Conservation (phyloP, 1,140 invertebrate genomes). For the Telenomus remus region DNA sequence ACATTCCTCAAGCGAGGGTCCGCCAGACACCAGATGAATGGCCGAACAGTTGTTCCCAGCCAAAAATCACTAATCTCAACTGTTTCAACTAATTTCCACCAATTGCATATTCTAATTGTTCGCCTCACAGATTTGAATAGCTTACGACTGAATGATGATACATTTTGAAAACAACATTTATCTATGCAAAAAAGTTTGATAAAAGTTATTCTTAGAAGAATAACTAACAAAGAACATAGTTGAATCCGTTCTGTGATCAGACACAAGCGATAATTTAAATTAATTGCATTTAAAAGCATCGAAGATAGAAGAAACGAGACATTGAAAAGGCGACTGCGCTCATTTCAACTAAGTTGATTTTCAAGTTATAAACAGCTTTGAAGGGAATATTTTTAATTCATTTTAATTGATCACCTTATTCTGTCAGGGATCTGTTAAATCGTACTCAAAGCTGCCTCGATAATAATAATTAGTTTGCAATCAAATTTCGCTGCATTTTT, state of each 20-base stretch:
- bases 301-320: constrained; percentile 13
- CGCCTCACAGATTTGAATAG: too few relatives aligned
- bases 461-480: constrained; percentile 20
- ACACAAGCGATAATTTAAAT: too few relatives aligned
- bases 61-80: neutral
- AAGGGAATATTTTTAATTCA: constrained; percentile 39
- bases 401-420: constrained; percentile 37
- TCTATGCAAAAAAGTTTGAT: too few relatives aligned
- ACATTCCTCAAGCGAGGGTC: constrained; percentile 8
- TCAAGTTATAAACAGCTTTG: constrained; percentile 44
- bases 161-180: too few relatives aligned
- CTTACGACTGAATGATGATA: too few relatives aligned
- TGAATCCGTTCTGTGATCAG: too few relatives aligned
- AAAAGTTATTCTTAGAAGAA: too few relatives aligned
- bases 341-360: constrained; percentile 35
- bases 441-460: constrained; percentile 13
- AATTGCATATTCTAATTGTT: too few relatives aligned
- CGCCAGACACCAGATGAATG: neutral
- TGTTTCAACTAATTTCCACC: too few relatives aligned
- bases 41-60: neutral
- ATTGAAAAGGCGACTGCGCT: constrained; percentile 24
- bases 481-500: neutral
- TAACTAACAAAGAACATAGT: too few relatives aligned
- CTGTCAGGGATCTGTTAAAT: constrained; percentile 29
- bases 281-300: neutral